Base-by-base conservation (phyloP, 2,113 vertebrate species). In the Capreolus pygargus region DNA sequence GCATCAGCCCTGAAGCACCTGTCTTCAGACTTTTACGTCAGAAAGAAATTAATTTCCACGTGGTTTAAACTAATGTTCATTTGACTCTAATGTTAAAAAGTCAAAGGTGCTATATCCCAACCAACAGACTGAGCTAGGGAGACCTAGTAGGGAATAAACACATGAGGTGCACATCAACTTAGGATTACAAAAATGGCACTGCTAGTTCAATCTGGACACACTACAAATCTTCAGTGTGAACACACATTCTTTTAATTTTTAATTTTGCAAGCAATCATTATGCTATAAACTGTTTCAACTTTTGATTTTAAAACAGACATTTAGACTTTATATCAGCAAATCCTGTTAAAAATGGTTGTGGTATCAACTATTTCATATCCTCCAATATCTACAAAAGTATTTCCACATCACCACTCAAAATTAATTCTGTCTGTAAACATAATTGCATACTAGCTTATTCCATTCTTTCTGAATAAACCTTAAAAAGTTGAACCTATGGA, bases 381-480 rank as follows among this genome's bases (percentile, higher is more conserved):
- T 84, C n/a, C 85, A 81, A 47, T 86, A 90, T 11, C 57, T 39
- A 76, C 58, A 90, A 89, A 86, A 92, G 17, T 36, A 76, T 86
- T 74, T 82, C 43, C 81, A 74, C 43, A 61, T 86, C 19, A 82
- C 33, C n/a, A 58, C 27, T 78, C 52, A 81, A 89, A 89, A 89
- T 58, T 58, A 79, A 86, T 89, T 89, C 79, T 92, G n/a, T 67
- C 58, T 84, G 7, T n/a, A 55, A 89, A 60, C 11, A 74, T 4
- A 54, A 79, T 0, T 93, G 58, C 82, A 36, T 57, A 67, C 33
- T 45, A 89, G 57, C 39, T 85, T 30, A 94, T 7, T 43, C 30
- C 30, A 76, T 64, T 91, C 27, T 64, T 93, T 76, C 60, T 55
- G 93, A 95, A 94, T 82, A 94, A 87, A 97, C 74, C n/a, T 90